Base-by-base conservation (phyloP, 2,797 vertebrate species). In the Luscinia luscinia region DNA sequence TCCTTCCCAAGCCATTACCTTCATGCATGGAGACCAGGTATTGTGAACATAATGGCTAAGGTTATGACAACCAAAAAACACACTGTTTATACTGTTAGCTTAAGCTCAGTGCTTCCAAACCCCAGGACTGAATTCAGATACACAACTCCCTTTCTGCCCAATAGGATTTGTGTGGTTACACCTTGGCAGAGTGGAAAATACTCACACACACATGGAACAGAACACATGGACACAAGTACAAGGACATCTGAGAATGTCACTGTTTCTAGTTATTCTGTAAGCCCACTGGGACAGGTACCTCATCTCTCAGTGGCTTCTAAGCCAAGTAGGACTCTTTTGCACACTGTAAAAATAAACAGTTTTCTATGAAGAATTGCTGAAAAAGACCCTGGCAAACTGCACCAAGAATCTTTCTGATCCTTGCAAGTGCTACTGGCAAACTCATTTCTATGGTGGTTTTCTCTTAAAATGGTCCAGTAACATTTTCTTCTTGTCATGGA, bases 271-370 rank as follows among this genome's bases (percentile, higher is more conserved):
- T 89, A 66, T 54, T 84, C 64, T 84, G 15, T 63, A 86, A 66
- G 41, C 74, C 73, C 66, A 69, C 55, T 66, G 69, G 69, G 89
- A 91, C 40, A 78, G 48, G 62, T 74, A 80, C 28, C 15, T 91
- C 51, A 67, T 64, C 54, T 77, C 55, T 85, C 59, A 69, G 43
- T 40, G 62, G 38, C 59, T 89, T 87, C 82, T 88, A 92, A 90
- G 86, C 63, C 86, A 94, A 95, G 59, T 13, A 90, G 55, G 54
- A 73, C 46, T 78, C 82, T 57, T 77, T 54, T 74, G 73, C 74
- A n/a, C 61, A n/a, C 32, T 67, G 34, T 89, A 70, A 95, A 93
- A 93, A 89, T 61, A 89, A 94, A 81, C 45, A 55, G 15, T 76
- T 46, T 52, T 62, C 59, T 78, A 27, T 45, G 66, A 84, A 79